These are phyloP conservation scores for Capromys pilorides DNA, from an alignment of 2,797 vertebrate genomes.

Conservation along the genomic window DNA sequence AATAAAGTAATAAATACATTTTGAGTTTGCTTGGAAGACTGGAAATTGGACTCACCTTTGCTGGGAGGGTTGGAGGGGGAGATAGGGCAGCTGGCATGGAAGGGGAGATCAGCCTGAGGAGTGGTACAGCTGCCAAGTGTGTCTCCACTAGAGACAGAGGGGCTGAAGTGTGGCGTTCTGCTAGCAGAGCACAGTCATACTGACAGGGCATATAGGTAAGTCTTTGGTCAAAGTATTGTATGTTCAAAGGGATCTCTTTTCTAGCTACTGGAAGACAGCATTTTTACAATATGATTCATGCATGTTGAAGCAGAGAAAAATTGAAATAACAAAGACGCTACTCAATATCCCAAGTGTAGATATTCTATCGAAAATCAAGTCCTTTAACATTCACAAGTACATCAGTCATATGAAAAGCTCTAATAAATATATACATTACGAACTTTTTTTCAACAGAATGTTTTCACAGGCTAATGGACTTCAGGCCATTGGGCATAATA, in stretches of 20 bases:
- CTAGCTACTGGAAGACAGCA: neutral
- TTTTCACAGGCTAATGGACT: neutral
- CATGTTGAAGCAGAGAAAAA: neutral
- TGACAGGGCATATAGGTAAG: neutral
- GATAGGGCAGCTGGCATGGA: neutral
- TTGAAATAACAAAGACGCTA: neutral
- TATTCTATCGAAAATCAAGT: neutral
- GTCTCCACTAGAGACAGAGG: neutral
- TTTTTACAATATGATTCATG: neutral
- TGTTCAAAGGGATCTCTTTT: conserved; percentile 11
- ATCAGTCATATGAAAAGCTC: neutral
- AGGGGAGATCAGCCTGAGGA: neutral
- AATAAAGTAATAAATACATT: neutral
- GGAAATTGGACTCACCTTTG: neutral
- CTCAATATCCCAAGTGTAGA: neutral
- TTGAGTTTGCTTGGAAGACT: neutral
- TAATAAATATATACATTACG: neutral
- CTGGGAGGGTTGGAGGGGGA: neutral
- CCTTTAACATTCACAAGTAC: neutral
- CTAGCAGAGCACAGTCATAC: neutral
- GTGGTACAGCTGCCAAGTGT: neutral
- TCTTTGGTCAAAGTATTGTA: neutral
- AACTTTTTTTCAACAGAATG: neutral
- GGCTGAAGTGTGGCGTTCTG: neutral
- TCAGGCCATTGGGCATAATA: neutral